phyloP scores from a whole-genome alignment of 2,797 vertebrate genomes.

The Hybognathus amarus region DNA sequence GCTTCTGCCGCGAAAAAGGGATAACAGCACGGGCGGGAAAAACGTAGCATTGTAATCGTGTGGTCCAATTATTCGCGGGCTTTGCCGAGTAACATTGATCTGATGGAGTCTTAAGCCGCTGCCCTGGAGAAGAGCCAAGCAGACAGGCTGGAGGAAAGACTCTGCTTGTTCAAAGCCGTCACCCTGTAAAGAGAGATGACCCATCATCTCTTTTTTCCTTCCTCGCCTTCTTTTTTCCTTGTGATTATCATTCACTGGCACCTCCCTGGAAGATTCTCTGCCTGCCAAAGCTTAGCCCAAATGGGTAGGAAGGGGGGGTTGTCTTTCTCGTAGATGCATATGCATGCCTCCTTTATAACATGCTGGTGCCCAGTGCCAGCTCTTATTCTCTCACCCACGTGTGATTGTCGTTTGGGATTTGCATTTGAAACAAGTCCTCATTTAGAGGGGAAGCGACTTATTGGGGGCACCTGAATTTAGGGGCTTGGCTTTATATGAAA shows the following conservation, averaged over 20 bases:
- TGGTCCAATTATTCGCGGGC: constrained; percentile 77
- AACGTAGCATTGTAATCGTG: constrained; percentile 75
- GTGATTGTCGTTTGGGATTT: constrained; percentile 58
- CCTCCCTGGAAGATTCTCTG: constrained; percentile 68
- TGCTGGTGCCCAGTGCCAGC: constrained; percentile 54
- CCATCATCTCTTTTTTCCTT: constrained; percentile 67
- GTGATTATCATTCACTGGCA: constrained; percentile 60
- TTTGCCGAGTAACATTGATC: constrained; percentile 81
- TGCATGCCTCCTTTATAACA: constrained; percentile 53
- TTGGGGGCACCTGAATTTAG: constrained; percentile 38
- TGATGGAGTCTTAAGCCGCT: constrained; percentile 87
- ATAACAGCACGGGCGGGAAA: constrained; percentile 62
- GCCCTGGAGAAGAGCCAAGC: constrained; percentile 91
- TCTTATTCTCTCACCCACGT: constrained; percentile 59
- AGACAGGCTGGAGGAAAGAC: constrained; percentile 97
- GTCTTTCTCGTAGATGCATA: constrained; percentile 39
- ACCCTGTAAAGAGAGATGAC: constrained; percentile 84
- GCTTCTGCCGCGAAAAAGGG: constrained; percentile 27
- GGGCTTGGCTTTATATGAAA: constrained; percentile 35
- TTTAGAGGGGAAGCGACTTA: constrained; percentile 54
- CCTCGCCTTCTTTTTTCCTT: constrained; percentile 52
- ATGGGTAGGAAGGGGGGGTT: constrained; percentile 57
- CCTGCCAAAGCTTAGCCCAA: constrained; percentile 71
- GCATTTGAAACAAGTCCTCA: constrained; percentile 57
- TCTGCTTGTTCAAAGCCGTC: constrained; percentile 92